These are phyloP conservation scores for Corydoras maculifer DNA, from an alignment of 2,113 vertebrate genomes.

Conservation along the genomic window DNA sequence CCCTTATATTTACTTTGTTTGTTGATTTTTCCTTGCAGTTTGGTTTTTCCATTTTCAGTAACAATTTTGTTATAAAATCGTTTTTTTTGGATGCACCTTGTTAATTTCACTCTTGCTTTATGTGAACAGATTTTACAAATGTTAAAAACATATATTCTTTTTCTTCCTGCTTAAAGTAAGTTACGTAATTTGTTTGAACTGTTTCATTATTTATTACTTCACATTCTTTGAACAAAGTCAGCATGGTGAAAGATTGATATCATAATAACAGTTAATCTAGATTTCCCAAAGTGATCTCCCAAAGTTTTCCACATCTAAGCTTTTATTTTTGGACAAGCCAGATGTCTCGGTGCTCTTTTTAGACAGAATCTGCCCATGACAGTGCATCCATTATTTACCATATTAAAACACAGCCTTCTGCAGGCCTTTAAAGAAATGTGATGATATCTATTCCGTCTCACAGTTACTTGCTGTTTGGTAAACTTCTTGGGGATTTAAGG, in stretches of 20 bases:
- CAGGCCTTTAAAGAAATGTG: background rate
- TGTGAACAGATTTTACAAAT: too few relatives aligned
- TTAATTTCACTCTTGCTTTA: too few relatives aligned
- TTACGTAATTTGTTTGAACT: too few relatives aligned
- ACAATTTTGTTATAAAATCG: too few relatives aligned
- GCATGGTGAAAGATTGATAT: background rate
- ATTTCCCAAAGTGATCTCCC: background rate
- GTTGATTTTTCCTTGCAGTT: too few relatives aligned
- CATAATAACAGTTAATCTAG: background rate
- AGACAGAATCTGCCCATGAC: constrained; percentile 1
- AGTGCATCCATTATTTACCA: background rate
- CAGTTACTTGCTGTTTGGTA: background rate
- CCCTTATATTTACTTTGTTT: too few relatives aligned
- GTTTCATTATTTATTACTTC: too few relatives aligned
- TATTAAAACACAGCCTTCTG: constrained; percentile 1
- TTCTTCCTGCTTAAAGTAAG: too few relatives aligned
- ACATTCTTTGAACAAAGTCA: background rate
- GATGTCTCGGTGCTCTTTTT: background rate
- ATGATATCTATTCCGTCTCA: constrained; percentile 1
- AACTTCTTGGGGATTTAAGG: too few relatives aligned
- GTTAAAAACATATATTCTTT: too few relatives aligned
- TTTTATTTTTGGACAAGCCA: constrained; percentile 7
- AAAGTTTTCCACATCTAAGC: constrained; percentile 2
- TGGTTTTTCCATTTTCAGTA: too few relatives aligned
- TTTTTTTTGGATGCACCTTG: too few relatives aligned